Evolutionary conservation across 2,888 invertebrate genomes (phyloP).

Genomic region (Leptarthrus brevirostris): DNA sequence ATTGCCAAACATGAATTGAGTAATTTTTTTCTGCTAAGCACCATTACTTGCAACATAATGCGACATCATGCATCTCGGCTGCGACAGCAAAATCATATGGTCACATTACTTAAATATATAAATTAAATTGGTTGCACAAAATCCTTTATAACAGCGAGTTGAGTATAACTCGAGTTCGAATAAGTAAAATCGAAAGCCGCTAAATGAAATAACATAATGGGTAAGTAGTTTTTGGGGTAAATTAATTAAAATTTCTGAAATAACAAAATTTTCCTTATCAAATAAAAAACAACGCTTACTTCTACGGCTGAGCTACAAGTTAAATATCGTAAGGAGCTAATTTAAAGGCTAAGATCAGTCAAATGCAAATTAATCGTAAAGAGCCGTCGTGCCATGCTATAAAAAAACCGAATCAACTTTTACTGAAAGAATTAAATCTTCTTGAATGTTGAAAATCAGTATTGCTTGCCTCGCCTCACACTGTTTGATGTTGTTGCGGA

Average conservation of each 20-base stretch:
- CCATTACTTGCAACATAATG: no score
- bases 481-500: slow-evolving; percentile 1
- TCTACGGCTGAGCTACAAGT: slow-evolving; percentile 44
- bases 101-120: slow-evolving; percentile 38
- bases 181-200: slow-evolving; percentile 22
- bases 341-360: slow-evolving; percentile 48
- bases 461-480: slow-evolving; percentile 5
- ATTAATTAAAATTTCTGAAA: slow-evolving; percentile 9
- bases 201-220: neutral
- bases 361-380: slow-evolving; percentile 17
- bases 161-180: slow-evolving; percentile 5
- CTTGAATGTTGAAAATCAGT: neutral
- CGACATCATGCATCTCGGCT: no score
- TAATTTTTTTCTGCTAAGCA: no score
- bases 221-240: neutral
- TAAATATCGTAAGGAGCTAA: slow-evolving; percentile 36
- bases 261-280: slow-evolving; percentile 40
- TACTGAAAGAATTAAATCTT: slow-evolving; percentile 9
- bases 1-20: no score
- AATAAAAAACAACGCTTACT: slow-evolving; percentile 47
- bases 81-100: no score
- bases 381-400: neutral
- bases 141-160: neutral
- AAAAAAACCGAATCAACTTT: slow-evolving; percentile 32
- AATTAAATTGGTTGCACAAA: slow-evolving; percentile 13